phyloP scores from a whole-genome alignment of 1,140 invertebrate genomes.

The Parasteatoda tepidariorum region DNA sequence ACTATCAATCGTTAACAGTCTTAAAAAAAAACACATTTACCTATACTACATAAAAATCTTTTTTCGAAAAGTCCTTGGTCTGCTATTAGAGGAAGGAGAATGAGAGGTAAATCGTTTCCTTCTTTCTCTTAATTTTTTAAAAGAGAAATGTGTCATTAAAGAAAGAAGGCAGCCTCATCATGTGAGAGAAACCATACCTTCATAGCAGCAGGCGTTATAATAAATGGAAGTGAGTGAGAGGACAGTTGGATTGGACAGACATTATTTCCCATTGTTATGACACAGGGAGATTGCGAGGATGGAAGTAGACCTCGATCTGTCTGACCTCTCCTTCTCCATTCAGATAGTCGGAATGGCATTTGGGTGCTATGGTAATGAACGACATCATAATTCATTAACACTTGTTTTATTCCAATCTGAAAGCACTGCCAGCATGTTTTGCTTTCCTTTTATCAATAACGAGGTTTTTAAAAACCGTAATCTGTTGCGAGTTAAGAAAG shows the following conservation, averaged over 20 bases:
- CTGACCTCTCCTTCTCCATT: background rate
- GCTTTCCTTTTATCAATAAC: no score
- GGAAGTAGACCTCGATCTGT: background rate
- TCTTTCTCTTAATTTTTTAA: background rate
- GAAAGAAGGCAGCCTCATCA: background rate
- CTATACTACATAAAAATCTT: no score
- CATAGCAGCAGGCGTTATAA: background rate
- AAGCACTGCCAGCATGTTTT: no score
- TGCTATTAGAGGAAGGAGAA: background rate
- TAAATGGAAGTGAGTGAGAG: background rate
- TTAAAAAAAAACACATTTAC: no score
- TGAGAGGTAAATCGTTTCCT: background rate
- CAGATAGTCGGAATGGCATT: background rate
- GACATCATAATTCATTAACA: no score
- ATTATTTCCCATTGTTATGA: background rate
- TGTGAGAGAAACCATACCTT: background rate
- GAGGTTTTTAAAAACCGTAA: no score
- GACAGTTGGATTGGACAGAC: background rate
- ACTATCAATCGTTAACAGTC: no score
- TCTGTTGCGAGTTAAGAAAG: no score
- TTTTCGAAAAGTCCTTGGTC: background rate
- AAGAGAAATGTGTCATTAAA: background rate
- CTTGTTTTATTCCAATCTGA: no score
- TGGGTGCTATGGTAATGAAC: no score
- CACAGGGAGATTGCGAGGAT: background rate